Base-by-base conservation (phyloP, 2,888 invertebrate species). In the Nyleta sp. region DNA sequence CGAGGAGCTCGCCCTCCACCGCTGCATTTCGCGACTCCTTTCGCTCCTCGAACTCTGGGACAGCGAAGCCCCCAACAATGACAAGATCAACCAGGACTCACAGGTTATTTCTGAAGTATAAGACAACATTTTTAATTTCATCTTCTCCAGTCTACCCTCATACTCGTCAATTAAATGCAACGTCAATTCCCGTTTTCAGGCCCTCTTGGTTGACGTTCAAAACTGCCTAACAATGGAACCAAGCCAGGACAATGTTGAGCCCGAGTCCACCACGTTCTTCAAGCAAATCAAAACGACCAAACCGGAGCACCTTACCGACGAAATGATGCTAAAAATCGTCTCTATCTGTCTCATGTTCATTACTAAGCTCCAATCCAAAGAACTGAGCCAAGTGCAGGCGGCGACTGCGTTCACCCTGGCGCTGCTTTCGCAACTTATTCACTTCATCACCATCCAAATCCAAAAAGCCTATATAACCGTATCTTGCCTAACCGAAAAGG, bases 361-460 rank as follows among this genome's bases (percentile, higher is more conserved):
- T 81, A 93, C 95, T 24, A 96, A 96, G 91, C 91, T 97, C 68
- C 94, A 94, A 88, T 94, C 93, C 86, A 92, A 92, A 55, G 94
- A 95, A 87, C 95, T 96, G n/a, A 92, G 92, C n/a, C 95, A 96
- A 88, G 93, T 95, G 44, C 96, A 96, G 83, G 95, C 96, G 20
- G 93, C 95, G 62, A 95, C 96, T 86, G 97, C 97, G 24, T 97
- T 98, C 87, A 93, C 95, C 57, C 92, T 98, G 53, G 96, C 97
- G 20, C 92, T 97, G 81, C 94, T 96, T 82, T 96, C 96, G 13
- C 95, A 95, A 87, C 89, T 95, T 33, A 91, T 94, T 81, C 95
- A 92, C 79, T 87, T 88, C 70, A 84, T 86, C 76, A 85, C 88
- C 28, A 83, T 85, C 15, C 85, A 85, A 73, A 80, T 91, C 8